A percentile compares a stretch with the other conserved stretches of the same genome.
Evolutionary conservation across 2,113 vertebrate genomes (phyloP).

Genomic region (Psilopogon haemacephalus): DNA sequence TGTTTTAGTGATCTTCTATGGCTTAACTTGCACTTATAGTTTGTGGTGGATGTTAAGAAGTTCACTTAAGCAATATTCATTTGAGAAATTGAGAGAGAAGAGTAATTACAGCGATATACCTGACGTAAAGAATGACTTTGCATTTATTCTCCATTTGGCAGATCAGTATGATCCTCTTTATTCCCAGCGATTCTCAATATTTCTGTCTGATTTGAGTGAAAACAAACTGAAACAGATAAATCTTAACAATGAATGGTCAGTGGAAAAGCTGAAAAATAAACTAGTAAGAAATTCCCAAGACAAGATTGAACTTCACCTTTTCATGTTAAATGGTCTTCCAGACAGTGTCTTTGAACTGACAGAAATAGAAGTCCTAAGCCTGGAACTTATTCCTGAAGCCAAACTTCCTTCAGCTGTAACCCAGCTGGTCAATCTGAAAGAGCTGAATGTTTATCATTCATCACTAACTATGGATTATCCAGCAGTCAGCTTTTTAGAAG

Average conservation of each 20-base stretch:
- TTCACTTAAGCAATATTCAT: conserved; percentile 85
- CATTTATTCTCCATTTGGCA: conserved; percentile 85
- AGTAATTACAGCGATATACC: conserved; percentile 86
- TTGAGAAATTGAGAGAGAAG: conserved; percentile 82
- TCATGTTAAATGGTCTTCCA: conserved; percentile 82
- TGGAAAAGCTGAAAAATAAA: conserved; percentile 81
- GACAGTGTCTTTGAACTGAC: conserved; percentile 82
- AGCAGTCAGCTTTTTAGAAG: conserved; percentile 78
- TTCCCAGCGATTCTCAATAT: conserved; percentile 85
- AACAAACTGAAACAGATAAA: conserved; percentile 85
- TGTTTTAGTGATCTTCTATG: conserved; percentile 79
- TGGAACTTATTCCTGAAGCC: conserved; percentile 83
- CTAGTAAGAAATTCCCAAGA: conserved; percentile 79
- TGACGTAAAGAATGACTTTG: conserved; percentile 86
- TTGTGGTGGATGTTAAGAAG: conserved; percentile 85
- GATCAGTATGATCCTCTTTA: conserved; percentile 86
- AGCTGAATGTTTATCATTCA: conserved; percentile 80
- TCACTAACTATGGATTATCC: conserved; percentile 77
- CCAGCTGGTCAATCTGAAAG: conserved; percentile 79
- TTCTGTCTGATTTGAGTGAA: conserved; percentile 83
- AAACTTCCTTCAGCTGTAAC: conserved; percentile 77
- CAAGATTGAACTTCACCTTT: conserved; percentile 80
- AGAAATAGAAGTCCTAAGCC: conserved; percentile 82
- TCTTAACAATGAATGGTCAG: conserved; percentile 82
- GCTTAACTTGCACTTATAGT: conserved; percentile 83